Percentiles rank a stretch among this genome's conserved stretches.
phyloP scores from a whole-genome alignment of 2,888 invertebrate genomes.

The Drosophila paranaensis region DNA sequence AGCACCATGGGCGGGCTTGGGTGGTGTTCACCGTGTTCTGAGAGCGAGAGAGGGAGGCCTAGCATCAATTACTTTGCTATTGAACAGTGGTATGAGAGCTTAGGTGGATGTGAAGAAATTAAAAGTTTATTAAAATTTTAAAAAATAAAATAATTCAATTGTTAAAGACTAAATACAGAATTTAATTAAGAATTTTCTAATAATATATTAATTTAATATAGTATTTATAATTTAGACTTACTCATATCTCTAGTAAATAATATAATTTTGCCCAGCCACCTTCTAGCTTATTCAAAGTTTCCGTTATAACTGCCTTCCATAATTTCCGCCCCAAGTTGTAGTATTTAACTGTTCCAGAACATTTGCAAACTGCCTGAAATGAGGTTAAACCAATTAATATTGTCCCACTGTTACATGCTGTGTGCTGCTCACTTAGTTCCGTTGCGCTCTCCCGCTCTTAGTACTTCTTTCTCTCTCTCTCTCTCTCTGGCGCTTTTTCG shows the following conservation, averaged over 20 bases:
- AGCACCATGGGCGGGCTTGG: slow-evolving; percentile 43
- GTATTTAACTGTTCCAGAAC: background rate
- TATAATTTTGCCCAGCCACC: background rate
- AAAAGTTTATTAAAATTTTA: background rate
- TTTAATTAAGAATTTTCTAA: background rate
- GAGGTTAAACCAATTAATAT: slow-evolving; percentile 3
- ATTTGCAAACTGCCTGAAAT: slow-evolving; percentile 4
- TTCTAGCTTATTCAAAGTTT: background rate
- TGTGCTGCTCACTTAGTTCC: slow-evolving; percentile 12
- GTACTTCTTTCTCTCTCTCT: slow-evolving; percentile 3
- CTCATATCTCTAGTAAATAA: background rate
- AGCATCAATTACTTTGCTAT: slow-evolving; percentile 6
- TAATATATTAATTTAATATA: background rate
- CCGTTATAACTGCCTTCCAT: background rate
- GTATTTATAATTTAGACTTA: background rate
- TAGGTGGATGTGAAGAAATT: background rate
- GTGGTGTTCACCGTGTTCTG: slow-evolving; percentile 25
- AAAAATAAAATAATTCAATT: background rate
- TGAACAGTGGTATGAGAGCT: slow-evolving; percentile 42
- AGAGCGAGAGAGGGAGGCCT: slow-evolving; percentile 19
- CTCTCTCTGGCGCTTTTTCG: slow-evolving; percentile 5
- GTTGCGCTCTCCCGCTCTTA: slow-evolving; percentile 1
- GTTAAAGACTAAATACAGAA: background rate
- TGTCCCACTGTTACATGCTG: slow-evolving; percentile 41
- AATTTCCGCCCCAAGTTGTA: background rate